phyloP scores from a whole-genome alignment of 2,113 vertebrate genomes.

The Channa maculata region DNA sequence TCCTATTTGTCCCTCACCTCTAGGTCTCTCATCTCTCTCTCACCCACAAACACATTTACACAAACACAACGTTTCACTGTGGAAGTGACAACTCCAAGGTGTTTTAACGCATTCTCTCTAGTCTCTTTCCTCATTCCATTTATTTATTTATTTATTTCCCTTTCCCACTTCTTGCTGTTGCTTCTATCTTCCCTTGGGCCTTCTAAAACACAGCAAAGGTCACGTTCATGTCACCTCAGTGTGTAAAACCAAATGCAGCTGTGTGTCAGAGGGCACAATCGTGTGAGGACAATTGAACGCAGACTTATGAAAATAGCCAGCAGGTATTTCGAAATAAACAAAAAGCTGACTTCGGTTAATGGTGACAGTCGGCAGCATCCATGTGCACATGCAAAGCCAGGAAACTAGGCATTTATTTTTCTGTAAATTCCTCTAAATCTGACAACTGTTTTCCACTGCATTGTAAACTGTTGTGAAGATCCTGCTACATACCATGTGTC shows the following conservation, averaged over 20 bases:
- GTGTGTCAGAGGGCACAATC: conserved; percentile 57
- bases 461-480: conserved; percentile 5
- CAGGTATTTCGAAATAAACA: conserved; percentile 17
- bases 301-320: conserved; percentile 39
- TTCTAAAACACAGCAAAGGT: conserved; percentile 60
- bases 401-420: conserved; percentile 5
- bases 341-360: conserved; percentile 30
- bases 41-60: not conserved
- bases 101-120: conserved; percentile 36
- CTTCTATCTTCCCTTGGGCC: conserved; percentile 25
- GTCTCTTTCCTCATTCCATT: conserved; percentile 8
- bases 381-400: conserved; percentile 34
- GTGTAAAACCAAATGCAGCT: conserved; percentile 49
- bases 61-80: conserved; percentile 24
- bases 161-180: conserved; percentile 15
- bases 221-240: conserved; percentile 40
- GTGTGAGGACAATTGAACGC: conserved; percentile 42
- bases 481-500: conserved; percentile 9
- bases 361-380: conserved; percentile 12
- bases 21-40: not conserved
- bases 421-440: not conserved
- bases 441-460: conserved; percentile 1
- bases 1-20: conserved; percentile 18
- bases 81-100: conserved; percentile 16
- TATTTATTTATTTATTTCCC: conserved; percentile 18